Percentiles rank a stretch among this genome's conserved stretches.
Evolutionary conservation across 1,140 invertebrate species (phyloP).

Genomic region (Polypedilum vanderplanki): DNA sequence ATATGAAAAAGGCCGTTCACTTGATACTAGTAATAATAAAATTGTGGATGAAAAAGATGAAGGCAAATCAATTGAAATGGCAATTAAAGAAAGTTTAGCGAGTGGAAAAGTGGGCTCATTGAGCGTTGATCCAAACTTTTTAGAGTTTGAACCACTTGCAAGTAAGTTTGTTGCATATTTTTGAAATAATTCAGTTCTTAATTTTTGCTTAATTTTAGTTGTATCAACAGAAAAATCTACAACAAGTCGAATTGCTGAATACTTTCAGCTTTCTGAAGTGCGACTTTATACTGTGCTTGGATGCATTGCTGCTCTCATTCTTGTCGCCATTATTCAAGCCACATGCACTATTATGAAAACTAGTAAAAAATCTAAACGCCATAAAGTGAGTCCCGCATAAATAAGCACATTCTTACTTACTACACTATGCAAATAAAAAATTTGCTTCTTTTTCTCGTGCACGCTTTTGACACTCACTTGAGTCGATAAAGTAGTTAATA

Average conservation of each 20-base stretch:
- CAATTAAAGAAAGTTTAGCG: conserved; percentile 59
- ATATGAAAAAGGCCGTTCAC: conserved; percentile 51
- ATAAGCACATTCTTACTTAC: background rate
- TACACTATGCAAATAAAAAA: background rate
- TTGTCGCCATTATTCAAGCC: conserved; percentile 75
- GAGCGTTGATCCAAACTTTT: conserved; percentile 67
- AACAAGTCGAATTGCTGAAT: conserved; percentile 40
- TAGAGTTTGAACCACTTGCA: conserved; percentile 58
- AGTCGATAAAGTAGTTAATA: background rate
- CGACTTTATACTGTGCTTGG: conserved; percentile 78
- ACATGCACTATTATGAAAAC: conserved; percentile 72
- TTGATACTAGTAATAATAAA: conserved; percentile 45
- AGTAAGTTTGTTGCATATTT: conserved; percentile 45
- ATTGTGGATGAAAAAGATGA: conserved; percentile 42
- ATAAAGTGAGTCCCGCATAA: conserved; percentile 45
- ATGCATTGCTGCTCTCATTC: conserved; percentile 67
- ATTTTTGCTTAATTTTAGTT: conserved; percentile 11
- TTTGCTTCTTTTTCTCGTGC: conserved; percentile 4
- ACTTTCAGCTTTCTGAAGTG: conserved; percentile 55
- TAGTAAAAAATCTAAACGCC: conserved; percentile 54
- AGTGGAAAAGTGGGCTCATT: conserved; percentile 67
- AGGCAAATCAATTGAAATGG: conserved; percentile 48
- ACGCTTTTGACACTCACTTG: too few relatives aligned
- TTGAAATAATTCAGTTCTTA: too few relatives aligned
- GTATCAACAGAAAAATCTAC: conserved; percentile 35